phyloP scores from a whole-genome alignment of 2,113 vertebrate genomes.

The Capreolus pygargus region DNA sequence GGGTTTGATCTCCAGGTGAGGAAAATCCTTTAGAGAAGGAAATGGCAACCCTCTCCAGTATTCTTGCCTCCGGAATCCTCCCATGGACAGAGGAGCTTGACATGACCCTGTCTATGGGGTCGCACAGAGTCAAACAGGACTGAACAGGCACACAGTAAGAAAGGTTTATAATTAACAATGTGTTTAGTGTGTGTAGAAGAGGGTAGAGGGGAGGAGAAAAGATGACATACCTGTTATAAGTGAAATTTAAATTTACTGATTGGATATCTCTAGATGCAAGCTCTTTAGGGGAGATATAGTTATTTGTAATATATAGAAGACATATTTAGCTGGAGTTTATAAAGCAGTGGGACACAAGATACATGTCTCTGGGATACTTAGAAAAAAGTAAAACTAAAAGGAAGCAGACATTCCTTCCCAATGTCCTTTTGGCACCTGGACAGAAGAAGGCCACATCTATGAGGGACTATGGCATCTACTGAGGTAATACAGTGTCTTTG shows the following conservation, averaged over 20 bases:
- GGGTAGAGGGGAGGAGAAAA: not conserved
- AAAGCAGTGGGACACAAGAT: not conserved
- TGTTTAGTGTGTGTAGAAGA: not conserved
- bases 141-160: not conserved
- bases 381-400: not conserved
- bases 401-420: not conserved
- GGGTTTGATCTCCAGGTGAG: too few relatives aligned
- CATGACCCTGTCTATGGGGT: too few relatives aligned
- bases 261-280: not conserved
- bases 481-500: not conserved
- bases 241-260: constrained; percentile 12
- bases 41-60: too few relatives aligned
- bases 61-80: too few relatives aligned
- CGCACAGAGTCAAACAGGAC: too few relatives aligned
- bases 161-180: not conserved
- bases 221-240: not conserved
- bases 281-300: not conserved
- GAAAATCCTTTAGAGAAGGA: too few relatives aligned
- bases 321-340: not conserved
- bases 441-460: not conserved
- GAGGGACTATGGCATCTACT: not conserved
- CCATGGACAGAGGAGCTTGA: too few relatives aligned
- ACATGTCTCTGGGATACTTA: not conserved
- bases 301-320: not conserved
- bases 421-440: not conserved